Evolutionary conservation across 2,797 vertebrate species (phyloP).

Genomic region (Balearica regulorum): DNA sequence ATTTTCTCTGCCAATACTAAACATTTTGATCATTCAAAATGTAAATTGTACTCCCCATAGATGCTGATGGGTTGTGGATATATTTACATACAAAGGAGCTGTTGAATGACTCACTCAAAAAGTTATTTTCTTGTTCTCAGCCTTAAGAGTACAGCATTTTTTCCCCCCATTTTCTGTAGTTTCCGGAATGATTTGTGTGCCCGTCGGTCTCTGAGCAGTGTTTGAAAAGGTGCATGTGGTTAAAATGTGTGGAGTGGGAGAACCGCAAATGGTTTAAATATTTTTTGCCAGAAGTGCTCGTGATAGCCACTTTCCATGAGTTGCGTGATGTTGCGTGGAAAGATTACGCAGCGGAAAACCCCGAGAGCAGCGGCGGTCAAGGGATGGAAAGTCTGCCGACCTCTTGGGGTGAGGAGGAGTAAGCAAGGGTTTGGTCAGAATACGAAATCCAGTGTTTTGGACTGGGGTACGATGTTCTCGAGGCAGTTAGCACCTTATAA

Average conservation of each 20-base stretch:
- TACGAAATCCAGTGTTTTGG: not conserved
- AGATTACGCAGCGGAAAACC: not conserved
- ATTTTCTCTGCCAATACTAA: slow-evolving; percentile 67
- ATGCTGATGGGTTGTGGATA: slow-evolving; percentile 52
- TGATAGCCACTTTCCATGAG: not conserved
- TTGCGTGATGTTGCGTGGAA: not conserved
- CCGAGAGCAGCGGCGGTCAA: not conserved
- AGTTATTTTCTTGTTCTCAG: slow-evolving; percentile 3
- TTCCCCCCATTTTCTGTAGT: not conserved
- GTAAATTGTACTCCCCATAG: slow-evolving; percentile 64
- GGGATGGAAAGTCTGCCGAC: not conserved
- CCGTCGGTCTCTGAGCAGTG: not conserved
- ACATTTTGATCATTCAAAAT: slow-evolving; percentile 69
- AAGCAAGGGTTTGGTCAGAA: not conserved
- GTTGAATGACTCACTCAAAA: not conserved
- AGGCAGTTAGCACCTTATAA: not conserved
- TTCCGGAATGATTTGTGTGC: not conserved
- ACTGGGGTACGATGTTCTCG: not conserved
- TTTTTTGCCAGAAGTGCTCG: not conserved
- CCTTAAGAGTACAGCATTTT: not conserved
- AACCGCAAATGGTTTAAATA: not conserved
- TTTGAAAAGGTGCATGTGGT: not conserved
- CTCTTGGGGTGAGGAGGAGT: not conserved
- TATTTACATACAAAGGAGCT: slow-evolving; percentile 51
- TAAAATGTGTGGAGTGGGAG: not conserved